Evolutionary conservation across 2,888 invertebrate species (phyloP).

Genomic region (Patella ulyssiponensis): DNA sequence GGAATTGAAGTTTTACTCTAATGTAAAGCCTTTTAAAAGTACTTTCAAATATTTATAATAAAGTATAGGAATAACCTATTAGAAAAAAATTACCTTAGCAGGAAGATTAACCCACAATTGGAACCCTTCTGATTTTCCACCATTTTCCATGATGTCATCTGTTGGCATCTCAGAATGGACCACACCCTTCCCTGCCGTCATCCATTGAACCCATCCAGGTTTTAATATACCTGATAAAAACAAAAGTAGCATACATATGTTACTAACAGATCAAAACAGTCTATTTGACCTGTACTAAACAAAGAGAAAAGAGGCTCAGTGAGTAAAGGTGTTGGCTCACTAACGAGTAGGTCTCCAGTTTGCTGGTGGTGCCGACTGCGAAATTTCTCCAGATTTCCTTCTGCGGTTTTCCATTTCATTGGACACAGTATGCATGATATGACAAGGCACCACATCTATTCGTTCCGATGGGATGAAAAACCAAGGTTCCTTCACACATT

Average conservation of each 20-base stretch:
- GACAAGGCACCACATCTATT: too few relatives aligned
- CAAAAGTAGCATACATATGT: background rate
- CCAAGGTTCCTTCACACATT: too few relatives aligned
- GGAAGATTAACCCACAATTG: slow-evolving; percentile 63
- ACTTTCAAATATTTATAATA: background rate
- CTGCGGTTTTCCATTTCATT: too few relatives aligned
- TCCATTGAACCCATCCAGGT: slow-evolving; percentile 59
- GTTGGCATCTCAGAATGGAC: slow-evolving; percentile 66
- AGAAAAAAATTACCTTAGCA: slow-evolving; percentile 43
- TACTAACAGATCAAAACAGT: too few relatives aligned
- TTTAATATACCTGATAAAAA: slow-evolving; percentile 43
- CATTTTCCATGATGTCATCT: slow-evolving; percentile 48
- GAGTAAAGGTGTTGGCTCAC: too few relatives aligned
- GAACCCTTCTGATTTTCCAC: slow-evolving; percentile 58
- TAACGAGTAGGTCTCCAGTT: too few relatives aligned
- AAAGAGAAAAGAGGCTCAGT: too few relatives aligned
- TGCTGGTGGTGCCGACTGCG: too few relatives aligned
- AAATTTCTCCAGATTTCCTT: too few relatives aligned
- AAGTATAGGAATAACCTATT: background rate
- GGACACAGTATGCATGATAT: too few relatives aligned
- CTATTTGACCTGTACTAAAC: too few relatives aligned
- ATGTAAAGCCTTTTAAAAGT: background rate
- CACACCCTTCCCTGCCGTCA: slow-evolving; percentile 66
- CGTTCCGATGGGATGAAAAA: too few relatives aligned
- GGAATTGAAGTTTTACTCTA: background rate